phyloP scores from a whole-genome alignment of 2,113 vertebrate species.

The Siniperca knerii region DNA sequence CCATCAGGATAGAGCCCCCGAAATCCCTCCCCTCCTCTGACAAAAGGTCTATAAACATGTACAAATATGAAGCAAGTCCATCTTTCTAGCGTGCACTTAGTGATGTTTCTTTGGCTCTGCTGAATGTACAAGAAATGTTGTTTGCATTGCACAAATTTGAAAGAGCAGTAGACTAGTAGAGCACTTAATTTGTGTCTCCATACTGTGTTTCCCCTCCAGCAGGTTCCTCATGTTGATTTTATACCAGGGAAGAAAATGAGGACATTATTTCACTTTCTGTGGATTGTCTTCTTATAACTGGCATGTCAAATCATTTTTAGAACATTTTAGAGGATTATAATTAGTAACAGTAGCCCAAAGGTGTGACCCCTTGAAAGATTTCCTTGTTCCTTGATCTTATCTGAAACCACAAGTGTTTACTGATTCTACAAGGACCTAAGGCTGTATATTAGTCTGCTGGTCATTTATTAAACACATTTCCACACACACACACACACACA shows the following conservation, averaged over 20 bases:
- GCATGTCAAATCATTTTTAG: not conserved
- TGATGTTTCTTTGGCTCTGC: not conserved
- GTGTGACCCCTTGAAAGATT: not conserved
- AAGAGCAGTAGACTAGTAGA: not conserved
- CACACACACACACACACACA: not conserved
- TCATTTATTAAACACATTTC: constrained; percentile 40
- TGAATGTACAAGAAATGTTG: not conserved
- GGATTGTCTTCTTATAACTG: not conserved
- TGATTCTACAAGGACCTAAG: constrained; percentile 24
- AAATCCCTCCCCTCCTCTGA: constrained; percentile 96
- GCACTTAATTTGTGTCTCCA: too few species aligned
- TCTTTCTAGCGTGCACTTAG: not conserved
- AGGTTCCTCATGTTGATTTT: not conserved
- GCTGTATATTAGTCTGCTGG: constrained; percentile 12
- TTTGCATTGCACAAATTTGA: not conserved
- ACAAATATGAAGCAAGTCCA: not conserved
- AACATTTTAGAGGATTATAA: not conserved
- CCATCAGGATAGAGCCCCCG: constrained; percentile 98
- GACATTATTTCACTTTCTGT: not conserved
- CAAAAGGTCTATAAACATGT: constrained; percentile 88
- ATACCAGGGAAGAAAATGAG: too few species aligned
- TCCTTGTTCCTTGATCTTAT: constrained; percentile 13
- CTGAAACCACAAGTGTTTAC: constrained; percentile 9
- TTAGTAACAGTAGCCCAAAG: not conserved
- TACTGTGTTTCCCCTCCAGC: not conserved